Base-by-base conservation (phyloP, 2,797 vertebrate species). In the Spondyliosoma cantharus region DNA sequence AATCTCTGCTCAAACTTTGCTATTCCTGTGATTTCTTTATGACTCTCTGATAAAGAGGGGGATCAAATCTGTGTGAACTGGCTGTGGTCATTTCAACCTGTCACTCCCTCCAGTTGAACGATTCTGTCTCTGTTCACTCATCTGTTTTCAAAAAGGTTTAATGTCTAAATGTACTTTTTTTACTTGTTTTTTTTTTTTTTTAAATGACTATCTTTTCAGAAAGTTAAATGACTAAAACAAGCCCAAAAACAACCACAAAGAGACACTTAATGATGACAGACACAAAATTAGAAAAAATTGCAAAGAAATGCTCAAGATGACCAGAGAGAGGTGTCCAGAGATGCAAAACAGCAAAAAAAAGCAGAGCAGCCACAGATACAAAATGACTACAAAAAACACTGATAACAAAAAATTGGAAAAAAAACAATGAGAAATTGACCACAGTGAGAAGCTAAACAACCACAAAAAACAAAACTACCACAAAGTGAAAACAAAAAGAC, bases 31-130 rank as follows among this genome's bases (percentile, higher is more conserved):
- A 88, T 89, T 92, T 84, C 77, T 84, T 79, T 84, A 68, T 66
- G 78, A 80, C 76, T 75, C 58, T 66, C 87, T 83, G 82, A 70
- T 50, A 78, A 81, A 83, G 70, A 80, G 61, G 71, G 62, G 81
- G 73, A 81, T 88, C 89, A 87, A 83, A 89, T 90, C 76, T 86
- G 72, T 89, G 84, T 92, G 85, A 82, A 85, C 82, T 84, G n/a
- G n/a, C n/a, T n/a, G n/a, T n/a, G n/a, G n/a, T n/a, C n/a, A n/a
- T n/a, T n/a, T n/a, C n/a, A n/a, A n/a, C 49, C 16, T 80, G 75
- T 87, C 82, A 77, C 68, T 83, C 43, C 70, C 52, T 77, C 70
- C 52, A 29, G 74, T 74, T 0, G 73, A 72, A 86, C 80, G 57
- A 61, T 76, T 84, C 77, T 63, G 71, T 69, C 67, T 83, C 50